phyloP scores from a whole-genome alignment of 2,113 vertebrate genomes.

The Pantherophis guttatus region DNA sequence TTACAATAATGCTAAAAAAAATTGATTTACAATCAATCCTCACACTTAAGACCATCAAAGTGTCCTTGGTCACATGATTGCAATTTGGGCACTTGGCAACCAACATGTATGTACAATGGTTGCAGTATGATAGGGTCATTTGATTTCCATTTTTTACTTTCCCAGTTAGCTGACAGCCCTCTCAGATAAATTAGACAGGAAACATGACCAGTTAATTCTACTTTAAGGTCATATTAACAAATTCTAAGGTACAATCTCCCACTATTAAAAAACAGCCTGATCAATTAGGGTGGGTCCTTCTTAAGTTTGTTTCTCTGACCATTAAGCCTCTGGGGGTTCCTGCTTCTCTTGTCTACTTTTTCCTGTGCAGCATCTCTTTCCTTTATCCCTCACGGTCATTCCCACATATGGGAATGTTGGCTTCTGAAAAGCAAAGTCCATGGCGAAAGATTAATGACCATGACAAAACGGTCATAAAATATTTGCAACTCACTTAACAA shows the following conservation, averaged over 20 bases:
- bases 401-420: too few species aligned
- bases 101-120: background rate
- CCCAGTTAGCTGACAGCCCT: background rate
- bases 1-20: background rate
- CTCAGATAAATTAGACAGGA: background rate
- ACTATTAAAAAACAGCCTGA: background rate
- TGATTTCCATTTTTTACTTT: background rate
- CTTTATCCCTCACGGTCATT: too few species aligned
- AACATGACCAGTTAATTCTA: background rate
- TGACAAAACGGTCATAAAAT: too few species aligned
- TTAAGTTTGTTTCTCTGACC: background rate
- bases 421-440: too few species aligned
- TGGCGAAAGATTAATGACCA: too few species aligned
- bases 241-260: background rate
- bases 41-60: background rate
- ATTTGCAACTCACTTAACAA: too few species aligned
- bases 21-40: background rate
- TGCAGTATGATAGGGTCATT: background rate
- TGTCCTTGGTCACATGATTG: background rate
- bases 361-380: background rate
- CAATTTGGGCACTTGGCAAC: background rate
- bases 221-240: background rate
- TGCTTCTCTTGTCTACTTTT: background rate
- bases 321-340: background rate
- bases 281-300: background rate